phyloP scores from a whole-genome alignment of 2,888 invertebrate species.

The Cantharis lateralis region DNA sequence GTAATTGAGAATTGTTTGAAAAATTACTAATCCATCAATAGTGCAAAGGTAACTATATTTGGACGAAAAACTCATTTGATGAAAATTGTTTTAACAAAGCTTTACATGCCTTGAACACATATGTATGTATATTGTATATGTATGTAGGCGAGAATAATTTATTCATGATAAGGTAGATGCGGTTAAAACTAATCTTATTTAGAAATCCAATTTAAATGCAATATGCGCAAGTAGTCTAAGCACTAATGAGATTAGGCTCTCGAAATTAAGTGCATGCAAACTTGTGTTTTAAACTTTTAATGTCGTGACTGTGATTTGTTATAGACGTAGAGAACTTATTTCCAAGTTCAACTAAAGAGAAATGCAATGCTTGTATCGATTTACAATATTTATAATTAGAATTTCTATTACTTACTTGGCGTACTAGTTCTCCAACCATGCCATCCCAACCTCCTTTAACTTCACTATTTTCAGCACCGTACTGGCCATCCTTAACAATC shows the following conservation, averaged over 20 bases:
- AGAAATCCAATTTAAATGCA: slow-evolving; percentile 3
- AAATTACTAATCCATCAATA: neutral
- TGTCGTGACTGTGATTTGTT: neutral
- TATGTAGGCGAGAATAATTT: neutral
- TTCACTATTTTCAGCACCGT: slow-evolving; percentile 77
- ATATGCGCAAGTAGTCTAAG: neutral
- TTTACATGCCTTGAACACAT: neutral
- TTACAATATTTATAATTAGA: slow-evolving; percentile 40
- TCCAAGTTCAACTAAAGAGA: slow-evolving; percentile 17
- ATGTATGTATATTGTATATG: neutral
- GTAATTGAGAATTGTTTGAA: neutral
- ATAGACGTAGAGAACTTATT: slow-evolving; percentile 1
- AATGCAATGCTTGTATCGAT: slow-evolving; percentile 38
- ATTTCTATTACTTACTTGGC: slow-evolving; percentile 68
- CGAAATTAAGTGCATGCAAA: slow-evolving; percentile 1
- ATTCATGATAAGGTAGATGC: neutral
- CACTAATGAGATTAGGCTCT: neutral
- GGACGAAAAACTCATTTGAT: neutral
- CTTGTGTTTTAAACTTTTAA: slow-evolving; percentile 1
- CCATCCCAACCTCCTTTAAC: slow-evolving; percentile 85
- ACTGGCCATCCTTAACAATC: slow-evolving; percentile 83
- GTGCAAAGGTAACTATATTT: neutral
- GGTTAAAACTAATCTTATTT: slow-evolving; percentile 4
- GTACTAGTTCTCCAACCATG: slow-evolving; percentile 83
- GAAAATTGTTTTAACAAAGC: neutral